Conservation (phyloP, 2,797 vertebrate genomes). For the Gadopsis bispinosus region DNA sequence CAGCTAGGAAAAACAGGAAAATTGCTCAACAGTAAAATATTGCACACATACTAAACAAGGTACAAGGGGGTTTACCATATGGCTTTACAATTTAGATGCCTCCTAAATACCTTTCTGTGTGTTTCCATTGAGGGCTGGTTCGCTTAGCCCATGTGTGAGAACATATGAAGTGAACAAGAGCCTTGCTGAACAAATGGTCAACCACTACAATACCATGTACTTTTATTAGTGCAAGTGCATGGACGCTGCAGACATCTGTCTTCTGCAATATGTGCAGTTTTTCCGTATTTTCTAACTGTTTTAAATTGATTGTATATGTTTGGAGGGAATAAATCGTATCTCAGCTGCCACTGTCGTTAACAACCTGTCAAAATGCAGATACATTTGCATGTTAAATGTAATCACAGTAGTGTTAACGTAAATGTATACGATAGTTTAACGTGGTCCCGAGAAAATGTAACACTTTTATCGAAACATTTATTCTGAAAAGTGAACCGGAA, state of each 20-base stretch:
- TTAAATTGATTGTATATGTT: neutral
- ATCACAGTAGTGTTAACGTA: neutral
- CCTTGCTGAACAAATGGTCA: neutral
- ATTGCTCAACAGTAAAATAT: conserved; percentile 49
- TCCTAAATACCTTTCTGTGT: neutral
- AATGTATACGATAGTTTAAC: neutral
- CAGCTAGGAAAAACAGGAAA: conserved; percentile 38
- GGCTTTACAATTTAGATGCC: neutral
- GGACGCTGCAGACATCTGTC: neutral
- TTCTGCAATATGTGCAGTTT: neutral
- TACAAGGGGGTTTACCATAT: conserved; percentile 10
- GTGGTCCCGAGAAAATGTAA: accelerated
- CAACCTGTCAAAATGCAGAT: neutral
- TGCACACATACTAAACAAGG: conserved; percentile 4
- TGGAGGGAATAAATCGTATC: neutral
- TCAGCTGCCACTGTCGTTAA: neutral
- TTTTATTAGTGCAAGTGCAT: neutral
- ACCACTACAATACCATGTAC: neutral
- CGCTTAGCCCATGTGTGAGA: neutral
- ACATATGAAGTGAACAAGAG: neutral
- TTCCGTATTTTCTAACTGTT: neutral
- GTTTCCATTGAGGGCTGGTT: neutral
- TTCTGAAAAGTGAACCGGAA: conserved; percentile 55
- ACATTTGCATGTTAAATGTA: neutral
- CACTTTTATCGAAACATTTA: conserved; percentile 12